Conservation (phyloP, 2,113 vertebrate genomes). For the Hymenochirus boettgeri region DNA sequence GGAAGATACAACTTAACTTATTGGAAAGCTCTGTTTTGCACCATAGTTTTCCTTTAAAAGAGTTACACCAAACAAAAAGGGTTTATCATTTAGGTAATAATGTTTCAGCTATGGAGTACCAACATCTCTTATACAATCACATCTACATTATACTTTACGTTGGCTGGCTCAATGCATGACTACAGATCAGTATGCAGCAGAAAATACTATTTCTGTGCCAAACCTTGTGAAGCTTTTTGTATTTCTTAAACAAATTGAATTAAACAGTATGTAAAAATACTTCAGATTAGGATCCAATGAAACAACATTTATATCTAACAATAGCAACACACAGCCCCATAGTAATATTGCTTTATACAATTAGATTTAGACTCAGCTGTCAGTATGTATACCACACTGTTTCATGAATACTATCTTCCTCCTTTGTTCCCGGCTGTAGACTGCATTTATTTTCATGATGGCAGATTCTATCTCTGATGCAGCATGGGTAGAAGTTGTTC, state of each 20-base stretch:
- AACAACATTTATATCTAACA: neutral
- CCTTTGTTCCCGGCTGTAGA: conserved; percentile 49
- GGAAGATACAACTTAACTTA: too few relatives aligned
- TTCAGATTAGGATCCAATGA: neutral
- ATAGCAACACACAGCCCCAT: neutral
- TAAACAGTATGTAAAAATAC: neutral
- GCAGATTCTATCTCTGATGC: conserved; percentile 50
- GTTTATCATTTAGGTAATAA: too few relatives aligned
- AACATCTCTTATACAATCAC: too few relatives aligned
- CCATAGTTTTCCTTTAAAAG: too few relatives aligned
- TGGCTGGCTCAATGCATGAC: too few relatives aligned
- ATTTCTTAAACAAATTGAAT: conserved; percentile 2
- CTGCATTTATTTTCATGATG: conserved; percentile 44
- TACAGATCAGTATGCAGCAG: too few relatives aligned
- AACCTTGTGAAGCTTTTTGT: neutral
- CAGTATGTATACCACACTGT: conserved; percentile 26
- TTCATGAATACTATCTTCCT: conserved; percentile 42
- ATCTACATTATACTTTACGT: too few relatives aligned
- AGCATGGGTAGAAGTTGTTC: conserved; percentile 56
- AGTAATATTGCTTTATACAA: conserved; percentile 18
- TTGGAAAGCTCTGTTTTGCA: too few relatives aligned
- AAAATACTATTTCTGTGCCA: neutral
- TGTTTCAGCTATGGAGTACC: too few relatives aligned
- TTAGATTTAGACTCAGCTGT: conserved; percentile 45
- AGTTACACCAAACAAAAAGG: too few relatives aligned